Conservation (phyloP, 2,113 vertebrate genomes). For the Carlito syrichta region DNA sequence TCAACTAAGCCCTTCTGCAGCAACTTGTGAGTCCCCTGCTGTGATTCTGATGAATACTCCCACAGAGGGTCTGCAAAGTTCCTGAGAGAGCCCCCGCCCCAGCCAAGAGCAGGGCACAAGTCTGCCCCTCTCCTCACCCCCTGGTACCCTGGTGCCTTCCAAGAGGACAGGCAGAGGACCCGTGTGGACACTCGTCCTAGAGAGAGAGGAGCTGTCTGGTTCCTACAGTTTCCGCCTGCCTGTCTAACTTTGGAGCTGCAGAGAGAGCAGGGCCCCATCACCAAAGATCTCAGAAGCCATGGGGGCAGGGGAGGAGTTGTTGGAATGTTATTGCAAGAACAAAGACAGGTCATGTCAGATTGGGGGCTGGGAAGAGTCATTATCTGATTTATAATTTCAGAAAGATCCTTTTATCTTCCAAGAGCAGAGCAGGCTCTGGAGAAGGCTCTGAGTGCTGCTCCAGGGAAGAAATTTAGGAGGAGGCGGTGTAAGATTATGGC, state of each 20-base stretch:
- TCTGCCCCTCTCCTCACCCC: neutral
- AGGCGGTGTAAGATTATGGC: neutral
- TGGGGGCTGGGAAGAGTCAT: neutral
- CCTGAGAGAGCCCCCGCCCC: neutral
- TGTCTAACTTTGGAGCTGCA: neutral
- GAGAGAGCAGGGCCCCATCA: neutral
- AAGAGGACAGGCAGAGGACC: neutral
- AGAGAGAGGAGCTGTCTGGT: too few species aligned
- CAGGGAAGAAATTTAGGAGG: neutral
- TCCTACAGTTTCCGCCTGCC: neutral
- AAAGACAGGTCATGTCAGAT: neutral
- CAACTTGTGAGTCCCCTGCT: neutral
- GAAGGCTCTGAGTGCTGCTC: neutral
- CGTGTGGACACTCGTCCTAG: neutral
- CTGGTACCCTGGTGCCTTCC: neutral
- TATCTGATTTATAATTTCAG: neutral
- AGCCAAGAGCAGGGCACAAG: neutral
- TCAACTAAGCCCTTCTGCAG: neutral
- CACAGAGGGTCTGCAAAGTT: neutral
- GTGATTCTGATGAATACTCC: neutral
- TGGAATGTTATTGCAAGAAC: neutral
- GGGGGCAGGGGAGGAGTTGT: neutral
- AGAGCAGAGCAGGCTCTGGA: neutral
- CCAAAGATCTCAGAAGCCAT: rapidly evolving
- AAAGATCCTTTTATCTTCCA: neutral